phyloP scores from a whole-genome alignment of 2,797 vertebrate species.

The Thalassophryne amazonica region DNA sequence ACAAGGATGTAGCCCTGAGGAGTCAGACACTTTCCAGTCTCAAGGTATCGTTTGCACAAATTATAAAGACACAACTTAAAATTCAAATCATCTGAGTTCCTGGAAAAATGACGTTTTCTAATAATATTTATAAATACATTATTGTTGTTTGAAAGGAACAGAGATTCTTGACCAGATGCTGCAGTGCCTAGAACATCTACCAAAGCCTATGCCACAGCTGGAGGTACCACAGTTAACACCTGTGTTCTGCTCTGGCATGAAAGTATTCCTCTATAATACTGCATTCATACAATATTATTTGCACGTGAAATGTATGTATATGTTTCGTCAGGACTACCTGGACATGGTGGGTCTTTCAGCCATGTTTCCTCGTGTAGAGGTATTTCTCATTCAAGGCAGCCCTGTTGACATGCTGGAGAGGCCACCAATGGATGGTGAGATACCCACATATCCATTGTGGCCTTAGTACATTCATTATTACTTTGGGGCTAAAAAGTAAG shows the following conservation, averaged over 20 bases:
- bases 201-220: constrained; percentile 80
- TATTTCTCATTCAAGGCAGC: constrained; percentile 84
- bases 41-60: constrained; percentile 65
- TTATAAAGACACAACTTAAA: background rate
- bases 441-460: too few relatives aligned
- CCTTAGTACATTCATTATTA: too few relatives aligned
- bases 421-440: constrained; percentile 80
- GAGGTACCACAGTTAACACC: constrained; percentile 65
- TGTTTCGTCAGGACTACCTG: constrained; percentile 77
- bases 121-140: too few relatives aligned
- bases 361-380: constrained; percentile 83
- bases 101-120: background rate
- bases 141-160: constrained; percentile 57
- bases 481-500: too few relatives aligned
- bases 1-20: constrained; percentile 75
- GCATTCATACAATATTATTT: too few relatives aligned
- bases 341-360: constrained; percentile 79
- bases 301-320: too few relatives aligned
- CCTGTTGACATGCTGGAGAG: constrained; percentile 83
- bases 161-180: constrained; percentile 83
- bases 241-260: too few relatives aligned
- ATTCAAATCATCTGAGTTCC: background rate
- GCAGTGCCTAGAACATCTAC: constrained; percentile 83
- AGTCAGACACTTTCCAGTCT: constrained; percentile 76
- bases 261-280: too few relatives aligned